These are phyloP conservation scores for Oligia fasciuncula DNA, from an alignment of 2,888 invertebrate genomes.

Conservation along the genomic window DNA sequence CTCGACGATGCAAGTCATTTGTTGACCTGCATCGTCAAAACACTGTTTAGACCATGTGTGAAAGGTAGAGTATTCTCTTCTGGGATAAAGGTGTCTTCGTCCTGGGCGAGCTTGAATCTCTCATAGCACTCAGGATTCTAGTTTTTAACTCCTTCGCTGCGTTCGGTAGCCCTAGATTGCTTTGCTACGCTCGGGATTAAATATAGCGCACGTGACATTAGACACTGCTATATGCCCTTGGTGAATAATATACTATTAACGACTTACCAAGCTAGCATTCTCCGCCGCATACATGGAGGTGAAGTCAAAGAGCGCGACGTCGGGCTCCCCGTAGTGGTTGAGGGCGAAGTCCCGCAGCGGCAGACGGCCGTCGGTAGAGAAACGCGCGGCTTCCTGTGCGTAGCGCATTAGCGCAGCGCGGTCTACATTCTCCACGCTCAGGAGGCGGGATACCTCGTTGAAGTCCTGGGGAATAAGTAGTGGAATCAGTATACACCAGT, in stretches of 20 bases:
- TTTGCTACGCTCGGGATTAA: too few species aligned
- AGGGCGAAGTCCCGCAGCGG: constrained; percentile 98
- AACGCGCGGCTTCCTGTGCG: constrained; percentile 98
- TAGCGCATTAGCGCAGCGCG: constrained; percentile 96
- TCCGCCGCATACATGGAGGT: constrained; percentile 99
- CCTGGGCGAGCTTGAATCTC: background rate
- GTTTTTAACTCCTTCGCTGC: background rate
- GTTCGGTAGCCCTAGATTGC: too few species aligned
- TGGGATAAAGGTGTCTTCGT: background rate
- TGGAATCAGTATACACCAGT: background rate
- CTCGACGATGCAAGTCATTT: too few species aligned
- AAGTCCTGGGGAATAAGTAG: constrained; percentile 92
- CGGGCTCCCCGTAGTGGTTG: constrained; percentile 99
- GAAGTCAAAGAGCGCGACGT: constrained; percentile 99
- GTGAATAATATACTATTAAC: background rate
- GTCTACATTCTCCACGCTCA: constrained; percentile 97
- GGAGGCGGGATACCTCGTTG: constrained; percentile 96
- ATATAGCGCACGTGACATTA: too few species aligned
- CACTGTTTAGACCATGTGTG: background rate
- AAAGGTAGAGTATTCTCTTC: background rate
- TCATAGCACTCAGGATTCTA: background rate
- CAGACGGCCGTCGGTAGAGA: constrained; percentile 96
- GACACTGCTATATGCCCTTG: background rate
- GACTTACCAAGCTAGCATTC: constrained; percentile 96
- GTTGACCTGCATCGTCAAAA: too few species aligned